Evolutionary conservation across 2,888 invertebrate genomes (phyloP), one percentile per base, ranked within the genome.

Genomic region (Acrobasis repandana): DNA sequence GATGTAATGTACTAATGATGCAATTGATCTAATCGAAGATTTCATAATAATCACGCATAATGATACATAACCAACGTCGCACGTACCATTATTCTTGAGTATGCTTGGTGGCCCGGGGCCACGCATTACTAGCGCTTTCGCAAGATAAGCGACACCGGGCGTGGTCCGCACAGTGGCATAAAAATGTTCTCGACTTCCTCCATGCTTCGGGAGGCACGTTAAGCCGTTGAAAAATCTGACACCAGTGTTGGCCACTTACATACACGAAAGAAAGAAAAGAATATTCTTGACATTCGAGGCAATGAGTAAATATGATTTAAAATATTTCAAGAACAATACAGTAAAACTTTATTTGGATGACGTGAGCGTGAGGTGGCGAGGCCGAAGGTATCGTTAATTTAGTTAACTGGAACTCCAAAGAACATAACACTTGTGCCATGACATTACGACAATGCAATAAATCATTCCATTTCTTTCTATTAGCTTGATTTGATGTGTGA

Each of bases 321-420:
- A 74, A 71, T 69, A 72, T 71, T 75, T 70, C 71, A 73, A 74
- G 73, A 73, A 60, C 70, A 70, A 70, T 67, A 68, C 64, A 63
- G 64, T 62, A 61, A 28, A 67, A 67, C 68, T 73, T 67, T 73
- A 76, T 74, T 77, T 73, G 16, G 72, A 73, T 79, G 78, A 83
- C 77, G 79, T 81, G 83, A 57, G 60, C 61, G 57, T 62, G 62
- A 65, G 65, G 63, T 70, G 68, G 65, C 56, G 50, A 57, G 67
- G 68, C 65, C 56, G 50, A 57, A 66, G 64, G 68, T 63, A 70
- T 73, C 75, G 72, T 76, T 77, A 78, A 77, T 75, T 71, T 75
- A 56, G 63, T 64, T 69, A 77, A 79, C 72, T 77, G 73, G 75
- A 71, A 73, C 77, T 73, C 66, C 70, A 69, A 75, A 76, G 63